Conservation (phyloP, 2,797 vertebrate species). For the Bryconaethiops microstoma region DNA sequence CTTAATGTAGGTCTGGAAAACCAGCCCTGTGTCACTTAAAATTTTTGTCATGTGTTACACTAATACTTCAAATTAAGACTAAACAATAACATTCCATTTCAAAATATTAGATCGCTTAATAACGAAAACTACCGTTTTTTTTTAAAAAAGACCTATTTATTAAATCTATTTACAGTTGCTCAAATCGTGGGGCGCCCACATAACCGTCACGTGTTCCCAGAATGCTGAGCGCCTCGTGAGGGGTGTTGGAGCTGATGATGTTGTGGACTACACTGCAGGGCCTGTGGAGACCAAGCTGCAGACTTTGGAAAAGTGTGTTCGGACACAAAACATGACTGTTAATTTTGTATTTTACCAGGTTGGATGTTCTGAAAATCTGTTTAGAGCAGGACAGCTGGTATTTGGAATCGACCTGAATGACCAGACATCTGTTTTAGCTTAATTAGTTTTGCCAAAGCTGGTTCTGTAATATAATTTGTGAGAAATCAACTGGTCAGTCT, state of each 20-base stretch:
- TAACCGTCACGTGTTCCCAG: constrained; percentile 93
- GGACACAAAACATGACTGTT: background rate
- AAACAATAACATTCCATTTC: no score
- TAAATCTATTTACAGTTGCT: constrained; percentile 76
- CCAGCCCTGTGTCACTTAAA: no score
- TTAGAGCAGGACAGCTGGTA: background rate
- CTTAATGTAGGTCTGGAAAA: no score
- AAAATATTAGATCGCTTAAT: no score
- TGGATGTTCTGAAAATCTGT: background rate
- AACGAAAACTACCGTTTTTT: no score
- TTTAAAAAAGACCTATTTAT: background rate
- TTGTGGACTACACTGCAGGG: constrained; percentile 87
- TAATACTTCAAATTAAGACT: no score
- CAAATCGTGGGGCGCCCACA: constrained; percentile 92
- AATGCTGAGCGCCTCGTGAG: constrained; percentile 84
- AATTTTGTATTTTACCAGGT: background rate
- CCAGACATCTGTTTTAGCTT: no score
- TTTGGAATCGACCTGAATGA: background rate
- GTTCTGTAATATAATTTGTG: no score
- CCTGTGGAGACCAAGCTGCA: constrained; percentile 80
- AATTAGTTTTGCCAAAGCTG: no score
- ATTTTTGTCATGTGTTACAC: no score
- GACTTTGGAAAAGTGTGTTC: constrained; percentile 80
- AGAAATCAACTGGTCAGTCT: no score
- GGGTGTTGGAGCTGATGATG: constrained; percentile 85